phyloP scores from a whole-genome alignment of 2,888 invertebrate species.

The Bugulina stolonifera region DNA sequence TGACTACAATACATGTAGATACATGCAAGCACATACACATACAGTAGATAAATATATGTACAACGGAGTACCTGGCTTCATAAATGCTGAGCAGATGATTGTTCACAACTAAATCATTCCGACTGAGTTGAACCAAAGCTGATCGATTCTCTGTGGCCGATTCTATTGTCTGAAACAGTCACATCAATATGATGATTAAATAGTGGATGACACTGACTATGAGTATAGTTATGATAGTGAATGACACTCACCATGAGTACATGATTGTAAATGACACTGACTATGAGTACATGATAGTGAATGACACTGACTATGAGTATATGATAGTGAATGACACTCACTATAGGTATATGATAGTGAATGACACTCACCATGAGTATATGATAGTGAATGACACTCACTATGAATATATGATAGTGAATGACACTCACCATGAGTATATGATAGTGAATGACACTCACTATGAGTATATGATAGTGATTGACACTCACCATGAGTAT shows the following conservation, averaged over 20 bases:
- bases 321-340: not conserved
- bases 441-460: not conserved
- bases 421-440: slow-evolving; percentile 1
- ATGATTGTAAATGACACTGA: no score
- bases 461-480: slow-evolving; percentile 14
- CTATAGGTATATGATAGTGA: slow-evolving; percentile 4
- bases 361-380: slow-evolving; percentile 1
- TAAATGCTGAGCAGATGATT: slow-evolving; percentile 6
- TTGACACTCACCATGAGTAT: not conserved
- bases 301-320: not conserved
- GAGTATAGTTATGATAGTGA: no score
- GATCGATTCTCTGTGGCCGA: not conserved
- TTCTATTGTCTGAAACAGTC: slow-evolving; percentile 12
- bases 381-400: not conserved
- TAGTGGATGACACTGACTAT: no score
- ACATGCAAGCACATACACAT: not conserved
- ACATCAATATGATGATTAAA: no score
- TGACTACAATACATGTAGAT: not conserved
- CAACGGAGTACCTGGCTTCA: slow-evolving; percentile 9
- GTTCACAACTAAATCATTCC: not conserved
- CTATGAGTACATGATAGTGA: no score
- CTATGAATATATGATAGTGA: slow-evolving; percentile 8
- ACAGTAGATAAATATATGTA: not conserved
- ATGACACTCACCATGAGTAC: slow-evolving; percentile 2
- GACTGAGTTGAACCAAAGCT: not conserved